A percentile compares a stretch with the other conserved stretches of the same genome.
phyloP scores from a whole-genome alignment of 2,888 invertebrate genomes.

The Drosophila pegasa region DNA sequence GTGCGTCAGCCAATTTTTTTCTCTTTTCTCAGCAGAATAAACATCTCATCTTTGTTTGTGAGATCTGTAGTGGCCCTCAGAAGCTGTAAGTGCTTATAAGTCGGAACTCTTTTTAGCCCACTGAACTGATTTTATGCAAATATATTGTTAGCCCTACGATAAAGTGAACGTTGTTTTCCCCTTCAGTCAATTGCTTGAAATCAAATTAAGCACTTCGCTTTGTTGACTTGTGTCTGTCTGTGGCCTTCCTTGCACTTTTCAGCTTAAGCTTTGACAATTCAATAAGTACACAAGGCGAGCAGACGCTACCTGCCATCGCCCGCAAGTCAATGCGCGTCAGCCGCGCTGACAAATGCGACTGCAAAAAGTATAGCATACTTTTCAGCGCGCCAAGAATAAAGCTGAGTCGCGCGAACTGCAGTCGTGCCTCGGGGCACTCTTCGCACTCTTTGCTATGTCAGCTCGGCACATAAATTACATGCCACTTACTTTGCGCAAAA shows the following conservation, averaged over 20 bases:
- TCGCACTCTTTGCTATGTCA: constrained; percentile 58
- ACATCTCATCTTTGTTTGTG: constrained; percentile 6
- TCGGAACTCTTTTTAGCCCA: not conserved
- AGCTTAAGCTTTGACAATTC: constrained; percentile 37
- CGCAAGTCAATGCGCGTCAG: not conserved
- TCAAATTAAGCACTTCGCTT: constrained; percentile 18
- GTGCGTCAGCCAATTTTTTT: not conserved
- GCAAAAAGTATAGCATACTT: constrained; percentile 32
- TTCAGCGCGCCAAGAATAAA: constrained; percentile 13
- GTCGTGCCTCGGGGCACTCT: constrained; percentile 51
- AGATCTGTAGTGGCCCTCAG: not conserved
- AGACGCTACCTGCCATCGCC: constrained; percentile 9
- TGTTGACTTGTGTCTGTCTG: constrained; percentile 11
- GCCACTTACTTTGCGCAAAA: constrained; percentile 67
- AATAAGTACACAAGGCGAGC: constrained; percentile 32
- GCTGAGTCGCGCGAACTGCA: constrained; percentile 26
- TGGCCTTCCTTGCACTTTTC: constrained; percentile 15
- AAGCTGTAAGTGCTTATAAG: not conserved
- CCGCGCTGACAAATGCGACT: constrained; percentile 23
- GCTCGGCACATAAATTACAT: constrained; percentile 68
- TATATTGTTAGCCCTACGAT: not conserved
- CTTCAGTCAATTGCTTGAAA: constrained; percentile 18
- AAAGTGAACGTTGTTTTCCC: not conserved
- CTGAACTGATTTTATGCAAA: not conserved
- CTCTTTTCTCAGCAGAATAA: not conserved